Conservation (phyloP, 2,113 vertebrate species). For the Ondatra zibethicus region DNA sequence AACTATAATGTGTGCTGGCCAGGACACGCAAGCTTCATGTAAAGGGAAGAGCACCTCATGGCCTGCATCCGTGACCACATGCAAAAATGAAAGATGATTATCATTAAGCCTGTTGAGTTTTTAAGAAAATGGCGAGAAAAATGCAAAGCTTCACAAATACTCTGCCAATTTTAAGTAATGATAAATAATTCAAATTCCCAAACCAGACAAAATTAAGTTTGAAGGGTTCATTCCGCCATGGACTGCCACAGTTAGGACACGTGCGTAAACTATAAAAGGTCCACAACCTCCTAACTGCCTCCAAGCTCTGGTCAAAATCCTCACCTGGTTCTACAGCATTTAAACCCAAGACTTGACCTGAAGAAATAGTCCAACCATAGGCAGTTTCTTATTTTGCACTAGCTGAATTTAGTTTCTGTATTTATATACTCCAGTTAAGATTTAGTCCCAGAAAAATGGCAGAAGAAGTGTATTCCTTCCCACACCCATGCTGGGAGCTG, state of each 20-base stretch:
- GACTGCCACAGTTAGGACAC: not conserved
- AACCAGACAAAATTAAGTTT: not conserved
- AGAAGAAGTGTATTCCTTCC: not conserved
- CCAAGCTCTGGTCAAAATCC: not conserved
- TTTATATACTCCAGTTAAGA: slow-evolving; percentile 36
- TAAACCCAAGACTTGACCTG: not conserved
- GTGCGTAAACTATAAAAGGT: not conserved
- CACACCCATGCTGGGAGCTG: not conserved
- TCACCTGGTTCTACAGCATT: not conserved
- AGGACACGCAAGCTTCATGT: not conserved
- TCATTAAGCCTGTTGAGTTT: not conserved
- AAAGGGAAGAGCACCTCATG: not conserved
- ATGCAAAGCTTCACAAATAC: not conserved
- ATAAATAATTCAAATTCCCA: slow-evolving; percentile 42
- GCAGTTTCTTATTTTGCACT: slow-evolving; percentile 4
- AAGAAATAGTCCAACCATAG: not conserved
- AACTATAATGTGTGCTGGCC: not conserved
- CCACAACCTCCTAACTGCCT: not conserved
- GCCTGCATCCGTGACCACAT: not conserved
- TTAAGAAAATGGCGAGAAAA: not conserved
- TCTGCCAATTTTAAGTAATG: not conserved
- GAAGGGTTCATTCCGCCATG: not conserved
- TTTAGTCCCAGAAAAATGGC: not conserved
- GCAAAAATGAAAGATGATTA: not conserved
- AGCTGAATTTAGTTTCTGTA: not conserved